phyloP scores from a whole-genome alignment of 2,797 vertebrate species.

The Hafferia zeledoni region DNA sequence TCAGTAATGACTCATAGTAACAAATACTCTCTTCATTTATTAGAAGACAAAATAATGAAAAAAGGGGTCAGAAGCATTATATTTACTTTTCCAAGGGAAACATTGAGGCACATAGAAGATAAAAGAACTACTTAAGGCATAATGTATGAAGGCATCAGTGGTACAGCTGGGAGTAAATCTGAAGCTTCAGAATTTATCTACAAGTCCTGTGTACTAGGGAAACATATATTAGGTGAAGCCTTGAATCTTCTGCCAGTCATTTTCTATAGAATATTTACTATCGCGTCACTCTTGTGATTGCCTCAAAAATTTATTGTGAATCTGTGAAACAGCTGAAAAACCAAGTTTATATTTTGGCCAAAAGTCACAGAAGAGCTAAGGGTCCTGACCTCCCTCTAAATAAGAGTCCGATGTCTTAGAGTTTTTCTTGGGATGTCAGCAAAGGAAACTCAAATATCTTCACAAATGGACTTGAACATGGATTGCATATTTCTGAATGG shows the following conservation, averaged over 20 bases:
- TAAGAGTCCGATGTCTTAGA: background rate
- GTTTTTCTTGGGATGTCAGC: background rate
- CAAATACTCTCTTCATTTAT: background rate
- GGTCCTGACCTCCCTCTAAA: background rate
- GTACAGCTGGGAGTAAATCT: background rate
- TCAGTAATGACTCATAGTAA: background rate
- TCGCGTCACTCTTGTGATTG: background rate
- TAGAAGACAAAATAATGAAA: background rate
- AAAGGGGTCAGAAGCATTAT: accelerated
- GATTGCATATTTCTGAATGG: background rate
- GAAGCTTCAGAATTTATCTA: background rate
- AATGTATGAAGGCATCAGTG: background rate
- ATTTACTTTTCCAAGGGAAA: background rate
- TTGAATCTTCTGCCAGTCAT: background rate
- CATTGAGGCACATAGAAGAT: background rate
- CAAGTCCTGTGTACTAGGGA: background rate
- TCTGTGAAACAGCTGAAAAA: background rate
- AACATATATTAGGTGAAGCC: background rate
- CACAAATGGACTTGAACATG: background rate
- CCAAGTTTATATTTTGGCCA: background rate
- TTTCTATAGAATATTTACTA: background rate
- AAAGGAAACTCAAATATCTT: background rate
- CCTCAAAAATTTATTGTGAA: background rate
- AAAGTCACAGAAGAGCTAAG: background rate
- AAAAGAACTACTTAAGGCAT: background rate